Conservation (phyloP, 2,113 vertebrate species). For the Syngnathus scovelli region DNA sequence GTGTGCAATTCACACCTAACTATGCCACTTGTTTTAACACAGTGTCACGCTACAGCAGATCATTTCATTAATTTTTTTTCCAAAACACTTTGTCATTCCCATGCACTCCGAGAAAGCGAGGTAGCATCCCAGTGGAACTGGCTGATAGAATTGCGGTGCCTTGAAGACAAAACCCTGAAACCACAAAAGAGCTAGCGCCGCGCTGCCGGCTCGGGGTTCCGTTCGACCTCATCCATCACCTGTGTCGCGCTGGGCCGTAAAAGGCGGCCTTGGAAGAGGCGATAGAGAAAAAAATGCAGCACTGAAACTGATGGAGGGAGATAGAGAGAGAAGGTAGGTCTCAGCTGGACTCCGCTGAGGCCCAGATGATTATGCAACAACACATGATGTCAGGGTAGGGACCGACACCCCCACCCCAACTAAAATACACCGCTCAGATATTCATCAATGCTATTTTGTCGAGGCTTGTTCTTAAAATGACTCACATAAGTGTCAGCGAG, state of each 20-base stretch:
- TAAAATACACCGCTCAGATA: constrained; percentile 21
- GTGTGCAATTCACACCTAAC: background rate
- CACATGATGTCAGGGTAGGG: constrained; percentile 64
- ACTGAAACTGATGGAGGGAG: background rate
- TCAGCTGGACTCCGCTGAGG: constrained; percentile 62
- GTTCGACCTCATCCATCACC: constrained; percentile 60
- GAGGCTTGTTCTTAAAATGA: constrained; percentile 7
- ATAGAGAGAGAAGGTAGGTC: constrained; percentile 40
- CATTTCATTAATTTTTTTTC: constrained; percentile 27
- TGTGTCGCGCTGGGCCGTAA: constrained; percentile 46
- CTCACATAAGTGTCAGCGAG: background rate
- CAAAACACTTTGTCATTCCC: constrained; percentile 21
- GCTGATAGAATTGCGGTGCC: constrained; percentile 23
- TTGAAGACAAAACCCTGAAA: constrained; percentile 34
- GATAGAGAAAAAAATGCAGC: constrained; percentile 12
- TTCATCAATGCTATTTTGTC: constrained; percentile 34
- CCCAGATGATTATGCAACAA: constrained; percentile 66
- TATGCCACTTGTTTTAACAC: background rate
- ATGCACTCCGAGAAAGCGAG: constrained; percentile 17
- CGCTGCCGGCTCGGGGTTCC: constrained; percentile 37
- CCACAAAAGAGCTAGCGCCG: constrained; percentile 37
- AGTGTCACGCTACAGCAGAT: constrained; percentile 21
- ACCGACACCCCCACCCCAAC: constrained; percentile 25
- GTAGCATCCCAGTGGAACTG: constrained; percentile 25
- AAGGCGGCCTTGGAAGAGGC: constrained; percentile 50